phyloP scores from a whole-genome alignment of 2,888 invertebrate species.

The Caenorhabditis auriculariae region DNA sequence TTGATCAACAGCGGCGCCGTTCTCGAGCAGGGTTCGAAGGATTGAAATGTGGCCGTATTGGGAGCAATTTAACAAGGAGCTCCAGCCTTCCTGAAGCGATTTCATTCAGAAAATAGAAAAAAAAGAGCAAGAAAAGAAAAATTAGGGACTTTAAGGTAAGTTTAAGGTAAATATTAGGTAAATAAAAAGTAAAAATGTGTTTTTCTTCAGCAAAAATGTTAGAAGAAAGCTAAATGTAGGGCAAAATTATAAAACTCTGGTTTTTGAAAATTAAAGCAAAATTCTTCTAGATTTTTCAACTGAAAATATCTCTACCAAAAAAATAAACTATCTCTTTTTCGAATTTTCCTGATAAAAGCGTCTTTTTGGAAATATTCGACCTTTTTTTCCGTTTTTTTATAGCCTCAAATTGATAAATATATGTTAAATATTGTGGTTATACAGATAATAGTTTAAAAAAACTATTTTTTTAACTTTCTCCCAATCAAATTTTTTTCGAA shows the following conservation, averaged over 20 bases:
- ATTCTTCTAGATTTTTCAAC: background rate
- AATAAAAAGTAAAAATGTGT: background rate
- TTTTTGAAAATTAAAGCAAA: background rate
- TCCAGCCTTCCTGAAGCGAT: conserved; percentile 63
- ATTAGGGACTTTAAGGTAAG: background rate
- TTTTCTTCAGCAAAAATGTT: background rate
- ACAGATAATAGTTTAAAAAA: too few species aligned
- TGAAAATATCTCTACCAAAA: too few species aligned
- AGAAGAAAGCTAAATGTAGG: background rate
- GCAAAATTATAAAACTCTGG: background rate
- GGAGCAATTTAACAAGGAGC: conserved; percentile 87
- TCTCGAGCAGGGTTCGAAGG: conserved; percentile 78
- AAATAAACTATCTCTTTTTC: background rate
- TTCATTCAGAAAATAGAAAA: background rate
- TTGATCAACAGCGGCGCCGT: conserved; percentile 63
- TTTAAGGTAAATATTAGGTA: background rate
- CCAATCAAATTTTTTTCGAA: background rate
- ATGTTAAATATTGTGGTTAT: too few species aligned
- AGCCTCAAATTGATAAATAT: too few species aligned
- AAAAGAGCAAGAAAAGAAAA: background rate
- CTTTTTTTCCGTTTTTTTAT: too few species aligned
- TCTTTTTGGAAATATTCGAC: too few species aligned
- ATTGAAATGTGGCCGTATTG: conserved; percentile 84
- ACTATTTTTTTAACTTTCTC: too few species aligned
- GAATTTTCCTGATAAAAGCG: background rate